Percentiles rank a stretch among this genome's conserved stretches.
These are phyloP conservation scores for Ypsolopha scabrella DNA, from an alignment of 2,888 invertebrate species.

Conservation along the genomic window DNA sequence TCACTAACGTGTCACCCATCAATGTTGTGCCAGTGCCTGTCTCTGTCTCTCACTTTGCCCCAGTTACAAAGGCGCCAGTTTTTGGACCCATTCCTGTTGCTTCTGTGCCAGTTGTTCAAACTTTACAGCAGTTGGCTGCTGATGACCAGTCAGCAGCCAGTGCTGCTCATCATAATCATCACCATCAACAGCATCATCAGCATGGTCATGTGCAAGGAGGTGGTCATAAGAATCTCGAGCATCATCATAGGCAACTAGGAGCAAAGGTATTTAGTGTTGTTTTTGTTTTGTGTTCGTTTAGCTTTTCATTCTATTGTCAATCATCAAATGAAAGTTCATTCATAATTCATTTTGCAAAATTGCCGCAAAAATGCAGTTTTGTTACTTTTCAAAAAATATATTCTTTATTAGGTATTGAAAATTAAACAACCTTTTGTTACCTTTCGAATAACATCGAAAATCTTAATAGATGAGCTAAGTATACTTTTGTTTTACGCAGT, in stretches of 20 bases:
- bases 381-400: background rate
- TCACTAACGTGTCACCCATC: background rate
- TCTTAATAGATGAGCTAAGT: no score
- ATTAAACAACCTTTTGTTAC: no score
- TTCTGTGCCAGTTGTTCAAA: slow-evolving; percentile 16
- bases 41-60: background rate
- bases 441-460: no score
- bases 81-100: slow-evolving; percentile 10
- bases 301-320: no score
- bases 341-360: background rate
- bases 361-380: background rate
- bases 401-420: no score
- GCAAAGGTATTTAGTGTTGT: slow-evolving; percentile 48
- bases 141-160: slow-evolving; percentile 29
- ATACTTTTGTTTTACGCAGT: no score
- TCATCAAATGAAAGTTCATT: background rate
- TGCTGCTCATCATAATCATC: slow-evolving; percentile 20
- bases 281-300: background rate
- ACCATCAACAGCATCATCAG: slow-evolving; percentile 20
- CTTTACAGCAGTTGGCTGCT: slow-evolving; percentile 19
- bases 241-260: slow-evolving; percentile 64
- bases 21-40: slow-evolving; percentile 1
- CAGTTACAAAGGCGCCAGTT: slow-evolving; percentile 1
- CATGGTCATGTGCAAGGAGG: slow-evolving; percentile 57
- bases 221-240: slow-evolving; percentile 63